Evolutionary conservation across 2,888 invertebrate species (phyloP).

Genomic region (Phengaris alcon): DNA sequence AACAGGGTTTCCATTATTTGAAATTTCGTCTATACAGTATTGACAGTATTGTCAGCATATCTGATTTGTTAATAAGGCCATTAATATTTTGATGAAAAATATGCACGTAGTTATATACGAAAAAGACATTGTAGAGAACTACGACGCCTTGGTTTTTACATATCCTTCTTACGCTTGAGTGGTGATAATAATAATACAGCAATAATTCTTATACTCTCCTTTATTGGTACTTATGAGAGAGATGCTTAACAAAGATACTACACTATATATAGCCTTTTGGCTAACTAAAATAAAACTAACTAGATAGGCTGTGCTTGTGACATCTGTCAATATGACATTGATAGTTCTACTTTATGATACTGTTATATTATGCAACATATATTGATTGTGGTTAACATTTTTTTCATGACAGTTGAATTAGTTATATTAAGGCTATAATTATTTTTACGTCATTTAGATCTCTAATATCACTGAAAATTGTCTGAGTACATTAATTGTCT

Average conservation of each 20-base stretch:
- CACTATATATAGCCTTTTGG: too few species aligned
- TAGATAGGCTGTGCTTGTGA: too few species aligned
- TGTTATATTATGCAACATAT: too few species aligned
- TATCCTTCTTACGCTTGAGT: too few species aligned
- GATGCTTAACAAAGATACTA: too few species aligned
- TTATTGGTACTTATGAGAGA: too few species aligned
- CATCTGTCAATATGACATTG: too few species aligned
- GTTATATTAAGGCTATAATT: not conserved
- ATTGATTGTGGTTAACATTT: not conserved
- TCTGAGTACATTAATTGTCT: constrained; percentile 1
- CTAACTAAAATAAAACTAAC: too few species aligned
- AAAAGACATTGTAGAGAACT: not conserved
- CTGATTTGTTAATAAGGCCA: constrained; percentile 31
- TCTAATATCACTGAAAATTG: not conserved
- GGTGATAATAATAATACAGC: too few species aligned
- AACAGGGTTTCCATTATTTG: constrained; percentile 4
- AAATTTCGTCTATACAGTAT: constrained; percentile 26
- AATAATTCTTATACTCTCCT: too few species aligned
- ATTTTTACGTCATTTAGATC: not conserved
- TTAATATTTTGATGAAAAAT: constrained; percentile 33
- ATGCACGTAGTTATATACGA: constrained; percentile 29
- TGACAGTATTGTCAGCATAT: constrained; percentile 24
- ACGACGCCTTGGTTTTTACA: too few species aligned
- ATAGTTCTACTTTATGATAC: too few species aligned
- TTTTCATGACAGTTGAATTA: not conserved